Percentiles rank a stretch among this genome's conserved stretches.
These are phyloP conservation scores for Psettodes erumei DNA, from an alignment of 2,113 vertebrate species.

Conservation along the genomic window DNA sequence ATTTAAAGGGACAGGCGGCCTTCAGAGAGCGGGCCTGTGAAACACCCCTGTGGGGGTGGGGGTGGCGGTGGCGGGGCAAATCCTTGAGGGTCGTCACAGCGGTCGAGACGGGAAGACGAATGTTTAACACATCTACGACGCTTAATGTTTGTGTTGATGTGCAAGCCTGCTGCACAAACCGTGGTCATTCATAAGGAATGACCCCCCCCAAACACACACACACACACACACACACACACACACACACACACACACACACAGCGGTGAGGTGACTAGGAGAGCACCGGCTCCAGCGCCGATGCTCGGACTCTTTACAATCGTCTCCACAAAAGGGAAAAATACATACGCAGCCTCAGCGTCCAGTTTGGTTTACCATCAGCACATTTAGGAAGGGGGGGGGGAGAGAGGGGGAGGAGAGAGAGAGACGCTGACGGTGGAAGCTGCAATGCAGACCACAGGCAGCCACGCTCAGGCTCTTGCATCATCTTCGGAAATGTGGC, in stretches of 20 bases:
- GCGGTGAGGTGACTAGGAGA: background rate
- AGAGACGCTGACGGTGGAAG: conserved; percentile 62
- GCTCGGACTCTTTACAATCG: background rate
- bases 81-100: background rate
- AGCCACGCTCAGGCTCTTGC: conserved; percentile 37
- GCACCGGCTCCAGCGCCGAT: background rate
- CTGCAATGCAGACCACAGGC: conserved; percentile 78
- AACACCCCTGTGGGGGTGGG: no score
- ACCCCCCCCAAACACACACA: no score
- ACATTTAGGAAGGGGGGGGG: conserved; percentile 27
- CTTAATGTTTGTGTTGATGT: background rate
- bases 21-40: conserved; percentile 33
- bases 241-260: no score
- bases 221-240: no score
- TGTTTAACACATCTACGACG: no score
- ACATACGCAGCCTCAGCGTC: conserved; percentile 4
- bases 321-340: background rate
- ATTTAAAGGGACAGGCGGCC: conserved; percentile 81
- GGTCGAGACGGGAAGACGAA: no score
- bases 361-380: conserved; percentile 40
- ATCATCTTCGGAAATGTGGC: conserved; percentile 54
- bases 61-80: no score
- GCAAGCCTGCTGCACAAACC: conserved; percentile 13
- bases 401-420: conserved; percentile 12
- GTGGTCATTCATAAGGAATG: conserved; percentile 39